These are phyloP conservation scores for Yponomeuta sedellus DNA, from an alignment of 2,888 invertebrate genomes.

Conservation along the genomic window DNA sequence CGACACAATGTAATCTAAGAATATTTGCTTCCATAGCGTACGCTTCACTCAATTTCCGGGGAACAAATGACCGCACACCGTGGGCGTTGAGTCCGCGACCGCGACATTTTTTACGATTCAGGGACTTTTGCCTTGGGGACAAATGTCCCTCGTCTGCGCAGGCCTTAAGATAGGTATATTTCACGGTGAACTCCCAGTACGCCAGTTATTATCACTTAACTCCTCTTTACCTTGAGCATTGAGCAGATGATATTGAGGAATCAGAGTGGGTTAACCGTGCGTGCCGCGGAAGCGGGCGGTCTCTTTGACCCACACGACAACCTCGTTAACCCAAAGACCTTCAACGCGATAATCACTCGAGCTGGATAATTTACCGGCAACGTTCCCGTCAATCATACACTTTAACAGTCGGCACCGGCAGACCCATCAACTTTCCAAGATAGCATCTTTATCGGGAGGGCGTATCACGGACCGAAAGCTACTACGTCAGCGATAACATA, in stretches of 20 bases:
- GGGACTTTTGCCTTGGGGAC: too few relatives aligned
- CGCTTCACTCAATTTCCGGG: too few relatives aligned
- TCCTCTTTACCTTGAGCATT: background rate
- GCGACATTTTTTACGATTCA: too few relatives aligned
- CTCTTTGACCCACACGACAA: background rate
- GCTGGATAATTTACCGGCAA: background rate
- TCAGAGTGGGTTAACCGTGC: background rate
- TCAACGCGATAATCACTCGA: background rate
- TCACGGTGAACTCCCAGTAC: too few relatives aligned
- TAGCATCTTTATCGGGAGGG: background rate
- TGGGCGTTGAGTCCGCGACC: too few relatives aligned
- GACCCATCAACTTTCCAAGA: background rate
- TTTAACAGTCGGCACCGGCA: background rate
- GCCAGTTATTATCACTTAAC: too few relatives aligned
- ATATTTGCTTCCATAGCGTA: too few relatives aligned
- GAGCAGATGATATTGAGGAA: background rate
- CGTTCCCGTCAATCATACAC: background rate
- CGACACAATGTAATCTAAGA: too few relatives aligned
- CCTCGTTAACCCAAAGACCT: background rate
- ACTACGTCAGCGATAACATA: too few relatives aligned
- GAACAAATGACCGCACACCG: too few relatives aligned
- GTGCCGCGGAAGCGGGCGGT: background rate
- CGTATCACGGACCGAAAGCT: background rate
- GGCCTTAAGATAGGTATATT: too few relatives aligned
- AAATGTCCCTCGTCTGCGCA: too few relatives aligned